phyloP scores from a whole-genome alignment of 2,113 vertebrate species.

The Martes martes region DNA sequence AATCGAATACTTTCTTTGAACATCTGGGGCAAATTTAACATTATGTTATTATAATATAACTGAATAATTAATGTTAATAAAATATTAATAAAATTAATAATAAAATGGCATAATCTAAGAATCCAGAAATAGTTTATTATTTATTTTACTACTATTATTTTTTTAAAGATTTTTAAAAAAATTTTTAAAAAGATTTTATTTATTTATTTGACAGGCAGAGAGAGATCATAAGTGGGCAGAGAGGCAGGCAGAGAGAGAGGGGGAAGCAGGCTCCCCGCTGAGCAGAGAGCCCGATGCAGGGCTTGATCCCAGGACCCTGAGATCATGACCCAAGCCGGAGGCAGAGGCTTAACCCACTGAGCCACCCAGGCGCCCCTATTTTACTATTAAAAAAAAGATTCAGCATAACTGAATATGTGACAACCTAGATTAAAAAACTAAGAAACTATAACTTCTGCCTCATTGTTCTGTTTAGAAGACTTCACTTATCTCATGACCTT shows the following conservation, averaged over 20 bases:
- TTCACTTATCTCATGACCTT: background rate
- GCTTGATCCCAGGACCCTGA: too few relatives aligned
- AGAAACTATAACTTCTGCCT: background rate
- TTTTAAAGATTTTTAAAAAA: too few relatives aligned
- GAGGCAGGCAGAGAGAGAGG: too few relatives aligned
- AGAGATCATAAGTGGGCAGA: too few relatives aligned
- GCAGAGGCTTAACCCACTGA: too few relatives aligned
- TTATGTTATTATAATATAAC: background rate
- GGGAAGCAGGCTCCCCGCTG: too few relatives aligned
- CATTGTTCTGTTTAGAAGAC: background rate
- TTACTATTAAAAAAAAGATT: background rate
- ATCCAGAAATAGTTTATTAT: background rate
- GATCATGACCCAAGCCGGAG: too few relatives aligned
- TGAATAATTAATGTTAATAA: background rate
- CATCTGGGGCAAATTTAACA: background rate
- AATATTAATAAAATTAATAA: background rate
- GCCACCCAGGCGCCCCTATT: background rate
- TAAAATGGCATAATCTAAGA: background rate
- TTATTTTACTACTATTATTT: background rate
- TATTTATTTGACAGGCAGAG: too few relatives aligned
- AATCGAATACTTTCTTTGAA: slow-evolving; percentile 20
- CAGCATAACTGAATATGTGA: background rate
- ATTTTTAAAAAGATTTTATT: too few relatives aligned
- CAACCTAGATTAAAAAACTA: background rate
- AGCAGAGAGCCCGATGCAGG: too few relatives aligned